Evolutionary conservation across 2,797 vertebrate genomes (phyloP).

Genomic region (Leptatherina wallacei): DNA sequence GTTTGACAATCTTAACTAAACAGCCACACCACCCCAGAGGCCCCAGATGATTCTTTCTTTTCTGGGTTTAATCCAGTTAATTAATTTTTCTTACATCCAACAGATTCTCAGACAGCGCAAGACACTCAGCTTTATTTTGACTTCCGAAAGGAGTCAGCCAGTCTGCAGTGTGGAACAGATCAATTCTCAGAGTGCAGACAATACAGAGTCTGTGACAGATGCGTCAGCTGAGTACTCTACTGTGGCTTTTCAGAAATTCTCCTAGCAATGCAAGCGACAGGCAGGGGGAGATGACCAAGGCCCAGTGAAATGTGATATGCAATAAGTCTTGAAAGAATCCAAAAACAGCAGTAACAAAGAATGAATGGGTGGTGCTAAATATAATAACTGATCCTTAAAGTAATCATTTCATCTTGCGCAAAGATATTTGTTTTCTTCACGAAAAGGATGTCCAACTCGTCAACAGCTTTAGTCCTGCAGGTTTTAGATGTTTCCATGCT

Average conservation of each 20-base stretch:
- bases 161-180: constrained; percentile 31
- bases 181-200: constrained; percentile 20
- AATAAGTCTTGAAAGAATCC: constrained; percentile 19
- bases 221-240: constrained; percentile 18
- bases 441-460: too few relatives aligned
- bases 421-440: not conserved
- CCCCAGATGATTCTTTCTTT: not conserved
- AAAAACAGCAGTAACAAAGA: constrained; percentile 20
- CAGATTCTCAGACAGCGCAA: constrained; percentile 5
- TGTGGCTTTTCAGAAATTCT: constrained; percentile 39
- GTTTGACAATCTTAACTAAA: constrained; percentile 13
- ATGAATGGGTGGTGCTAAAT: not conserved
- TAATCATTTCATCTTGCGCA: not conserved
- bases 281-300: constrained; percentile 14
- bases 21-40: too few relatives aligned
- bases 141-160: constrained; percentile 10
- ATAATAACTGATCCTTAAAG: not conserved
- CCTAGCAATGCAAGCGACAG: constrained; percentile 13
- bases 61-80: constrained; percentile 7
- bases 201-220: constrained; percentile 33
- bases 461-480: too few relatives aligned
- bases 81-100: constrained; percentile 6
- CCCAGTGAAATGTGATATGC: constrained; percentile 28
- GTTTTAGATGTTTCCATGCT: too few relatives aligned
- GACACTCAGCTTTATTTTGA: constrained; percentile 13